Conservation (phyloP, 2,888 invertebrate genomes). For the Eristalis arbustorum region DNA sequence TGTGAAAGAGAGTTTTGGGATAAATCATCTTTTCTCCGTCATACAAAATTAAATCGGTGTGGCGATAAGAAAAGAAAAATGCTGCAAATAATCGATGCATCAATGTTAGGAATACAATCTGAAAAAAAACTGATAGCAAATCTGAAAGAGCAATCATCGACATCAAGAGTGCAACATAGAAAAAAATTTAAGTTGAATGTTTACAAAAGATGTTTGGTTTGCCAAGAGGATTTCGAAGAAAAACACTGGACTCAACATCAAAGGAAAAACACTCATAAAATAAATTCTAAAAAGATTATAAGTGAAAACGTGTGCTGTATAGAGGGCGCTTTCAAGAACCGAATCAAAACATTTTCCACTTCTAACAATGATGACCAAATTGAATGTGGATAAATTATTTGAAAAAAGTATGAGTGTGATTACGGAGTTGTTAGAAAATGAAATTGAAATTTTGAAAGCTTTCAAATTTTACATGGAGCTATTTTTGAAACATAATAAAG, state of each 20-base stretch:
- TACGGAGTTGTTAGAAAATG: not conserved
- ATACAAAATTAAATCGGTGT: too few species aligned
- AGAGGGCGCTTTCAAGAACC: not conserved
- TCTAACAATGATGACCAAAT: not conserved
- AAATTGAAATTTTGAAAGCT: not conserved
- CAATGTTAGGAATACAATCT: too few species aligned
- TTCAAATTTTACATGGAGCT: conserved; percentile 3
- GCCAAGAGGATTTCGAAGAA: not conserved
- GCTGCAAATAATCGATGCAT: too few species aligned
- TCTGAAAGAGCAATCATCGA: too few species aligned
- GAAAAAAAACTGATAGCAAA: too few species aligned
- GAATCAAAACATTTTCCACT: not conserved
- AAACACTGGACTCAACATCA: not conserved
- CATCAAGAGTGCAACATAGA: too few species aligned
- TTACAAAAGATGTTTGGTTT: not conserved
- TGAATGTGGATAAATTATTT: not conserved
- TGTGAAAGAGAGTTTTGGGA: too few species aligned
- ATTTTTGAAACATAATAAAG: not conserved
- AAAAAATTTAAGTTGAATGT: not conserved
- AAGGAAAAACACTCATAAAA: conserved; percentile 1
- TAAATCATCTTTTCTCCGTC: too few species aligned
- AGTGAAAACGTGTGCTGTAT: not conserved
- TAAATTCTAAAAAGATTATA: not conserved
- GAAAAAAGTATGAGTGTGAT: not conserved
- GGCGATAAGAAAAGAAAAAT: too few species aligned